These are phyloP conservation scores for Lycophotia porphyrea DNA, from an alignment of 2,888 invertebrate genomes.

Conservation along the genomic window DNA sequence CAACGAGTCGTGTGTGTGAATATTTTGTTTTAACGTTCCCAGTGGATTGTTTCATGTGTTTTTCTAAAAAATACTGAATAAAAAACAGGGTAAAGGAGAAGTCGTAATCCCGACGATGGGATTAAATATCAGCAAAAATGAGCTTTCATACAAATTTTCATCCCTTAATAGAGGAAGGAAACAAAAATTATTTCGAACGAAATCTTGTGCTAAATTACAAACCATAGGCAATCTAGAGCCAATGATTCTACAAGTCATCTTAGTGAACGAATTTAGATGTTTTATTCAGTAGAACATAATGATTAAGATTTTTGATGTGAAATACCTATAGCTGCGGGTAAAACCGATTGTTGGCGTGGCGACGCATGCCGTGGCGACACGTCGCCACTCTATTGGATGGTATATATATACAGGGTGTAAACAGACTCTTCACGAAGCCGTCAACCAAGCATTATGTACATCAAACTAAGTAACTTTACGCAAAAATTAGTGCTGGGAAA, in stretches of 20 bases:
- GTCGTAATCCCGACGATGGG: background rate
- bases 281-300: background rate
- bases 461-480: too few species aligned
- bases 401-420: too few species aligned
- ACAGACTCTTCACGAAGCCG: too few species aligned
- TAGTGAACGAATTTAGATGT: background rate
- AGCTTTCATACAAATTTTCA: background rate
- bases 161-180: background rate
- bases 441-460: too few species aligned
- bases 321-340: too few species aligned
- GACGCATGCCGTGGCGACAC: too few species aligned
- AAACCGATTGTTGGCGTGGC: too few species aligned
- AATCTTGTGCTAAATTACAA: background rate
- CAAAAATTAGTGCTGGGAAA: too few species aligned
- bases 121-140: background rate
- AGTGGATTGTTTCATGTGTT: background rate
- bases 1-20: background rate
- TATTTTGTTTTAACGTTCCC: background rate
- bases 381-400: too few species aligned
- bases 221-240: too few species aligned
- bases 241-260: background rate
- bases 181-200: background rate
- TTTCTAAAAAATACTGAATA: background rate
- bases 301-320: too few species aligned
- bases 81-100: background rate